These are phyloP conservation scores for Hippocampus abdominalis DNA, from an alignment of 2,113 vertebrate species.

Conservation along the genomic window DNA sequence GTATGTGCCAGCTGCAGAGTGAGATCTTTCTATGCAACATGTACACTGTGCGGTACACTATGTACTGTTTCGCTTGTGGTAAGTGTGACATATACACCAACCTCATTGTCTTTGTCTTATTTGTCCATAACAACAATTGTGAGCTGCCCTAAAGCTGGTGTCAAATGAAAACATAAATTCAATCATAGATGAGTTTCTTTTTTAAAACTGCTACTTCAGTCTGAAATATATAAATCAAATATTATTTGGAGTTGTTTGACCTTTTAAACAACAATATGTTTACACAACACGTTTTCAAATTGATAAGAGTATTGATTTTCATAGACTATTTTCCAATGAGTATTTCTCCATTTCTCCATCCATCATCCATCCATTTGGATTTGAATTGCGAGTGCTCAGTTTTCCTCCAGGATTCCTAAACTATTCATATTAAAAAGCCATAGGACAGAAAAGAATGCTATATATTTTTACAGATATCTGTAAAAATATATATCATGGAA, in stretches of 20 bases:
- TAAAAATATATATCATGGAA: too few species aligned
- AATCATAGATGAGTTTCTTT: background rate
- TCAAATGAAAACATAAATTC: too few species aligned
- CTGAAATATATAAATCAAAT: background rate
- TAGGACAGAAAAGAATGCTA: too few species aligned
- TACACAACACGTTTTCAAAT: background rate
- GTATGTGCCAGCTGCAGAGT: background rate
- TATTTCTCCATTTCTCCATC: too few species aligned
- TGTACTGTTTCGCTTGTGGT: background rate
- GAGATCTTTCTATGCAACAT: background rate
- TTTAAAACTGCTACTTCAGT: background rate
- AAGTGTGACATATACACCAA: background rate
- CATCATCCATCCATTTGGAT: too few species aligned
- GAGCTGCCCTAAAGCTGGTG: background rate
- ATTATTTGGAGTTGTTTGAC: background rate
- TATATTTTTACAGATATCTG: too few species aligned
- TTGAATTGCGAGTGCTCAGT: too few species aligned
- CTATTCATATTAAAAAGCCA: too few species aligned
- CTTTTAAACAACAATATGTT: background rate
- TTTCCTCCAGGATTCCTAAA: too few species aligned
- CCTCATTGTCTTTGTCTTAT: background rate
- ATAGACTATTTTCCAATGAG: too few species aligned
- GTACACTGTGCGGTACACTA: background rate
- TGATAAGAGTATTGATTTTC: background rate
- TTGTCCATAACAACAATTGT: background rate